A percentile compares a stretch with the other conserved stretches of the same genome.
Conservation (phyloP, 2,888 invertebrate species). For the Plusia festucae region DNA sequence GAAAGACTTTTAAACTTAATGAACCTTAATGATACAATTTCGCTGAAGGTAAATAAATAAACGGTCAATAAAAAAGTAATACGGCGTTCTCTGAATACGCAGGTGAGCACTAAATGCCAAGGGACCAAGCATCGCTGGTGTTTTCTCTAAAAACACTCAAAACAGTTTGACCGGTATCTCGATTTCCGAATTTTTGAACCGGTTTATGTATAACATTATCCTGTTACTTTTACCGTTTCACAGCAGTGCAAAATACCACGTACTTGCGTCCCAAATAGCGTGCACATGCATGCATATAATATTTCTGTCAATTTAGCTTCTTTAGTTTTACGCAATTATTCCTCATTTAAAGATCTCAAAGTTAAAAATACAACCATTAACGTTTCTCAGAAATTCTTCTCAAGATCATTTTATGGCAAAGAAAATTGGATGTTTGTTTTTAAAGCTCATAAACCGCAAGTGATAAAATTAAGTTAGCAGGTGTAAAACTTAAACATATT, state of each 20-base stretch:
- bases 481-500: not conserved
- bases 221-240: constrained; percentile 85
- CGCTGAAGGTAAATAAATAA: constrained; percentile 31
- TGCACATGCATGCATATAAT: constrained; percentile 53
- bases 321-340: constrained; percentile 43
- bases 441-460: not conserved
- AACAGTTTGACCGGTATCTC: constrained; percentile 58
- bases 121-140: constrained; percentile 23
- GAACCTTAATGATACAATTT: constrained; percentile 38
- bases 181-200: constrained; percentile 77
- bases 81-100: constrained; percentile 34
- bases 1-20: constrained; percentile 22
- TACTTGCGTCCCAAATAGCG: constrained; percentile 66
- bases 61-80: constrained; percentile 26
- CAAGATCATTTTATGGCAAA: constrained; percentile 3
- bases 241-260: constrained; percentile 60
- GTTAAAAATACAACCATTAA: constrained; percentile 20
- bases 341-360: constrained; percentile 21
- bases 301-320: constrained; percentile 58
- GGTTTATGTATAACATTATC: constrained; percentile 74
- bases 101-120: constrained; percentile 39
- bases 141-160: constrained; percentile 46
- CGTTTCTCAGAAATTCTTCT: constrained; percentile 18
- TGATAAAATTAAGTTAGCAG: not conserved
- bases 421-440: not conserved